Percentiles rank a stretch among this genome's conserved stretches.
Conservation (phyloP, 2,797 vertebrate species). For the Pygocentrus nattereri region DNA sequence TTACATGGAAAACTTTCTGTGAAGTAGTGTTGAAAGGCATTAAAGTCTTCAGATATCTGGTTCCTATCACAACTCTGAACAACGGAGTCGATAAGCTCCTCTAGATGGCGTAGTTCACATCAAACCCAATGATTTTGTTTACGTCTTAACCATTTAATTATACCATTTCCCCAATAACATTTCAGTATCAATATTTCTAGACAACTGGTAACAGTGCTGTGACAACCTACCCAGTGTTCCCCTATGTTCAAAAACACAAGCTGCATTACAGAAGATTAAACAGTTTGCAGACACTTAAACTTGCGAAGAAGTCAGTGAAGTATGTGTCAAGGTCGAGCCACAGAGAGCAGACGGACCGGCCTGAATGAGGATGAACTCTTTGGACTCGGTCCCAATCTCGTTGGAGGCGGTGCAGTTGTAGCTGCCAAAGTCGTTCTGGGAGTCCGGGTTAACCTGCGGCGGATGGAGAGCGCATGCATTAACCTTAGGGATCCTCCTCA, state of each 20-base stretch:
- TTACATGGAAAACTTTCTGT: no score
- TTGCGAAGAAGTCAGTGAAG: neutral
- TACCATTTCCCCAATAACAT: no score
- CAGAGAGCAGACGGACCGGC: slow-evolving; percentile 84
- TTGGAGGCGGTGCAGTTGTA: slow-evolving; percentile 98
- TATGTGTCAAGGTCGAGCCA: slow-evolving; percentile 39
- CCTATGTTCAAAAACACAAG: neutral
- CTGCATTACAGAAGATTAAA: neutral
- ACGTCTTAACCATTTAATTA: no score
- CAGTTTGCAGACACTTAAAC: slow-evolving; percentile 22
- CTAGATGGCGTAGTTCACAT: no score
- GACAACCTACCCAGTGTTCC: neutral
- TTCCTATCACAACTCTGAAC: no score
- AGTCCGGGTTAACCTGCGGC: slow-evolving; percentile 91
- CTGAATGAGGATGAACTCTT: slow-evolving; percentile 97
- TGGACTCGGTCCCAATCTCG: slow-evolving; percentile 94
- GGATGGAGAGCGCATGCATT: slow-evolving; percentile 47
- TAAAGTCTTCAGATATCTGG: no score
- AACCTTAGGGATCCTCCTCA: slow-evolving; percentile 44
- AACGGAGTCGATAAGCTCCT: no score
- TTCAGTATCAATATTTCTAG: neutral
- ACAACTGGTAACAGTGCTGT: neutral
- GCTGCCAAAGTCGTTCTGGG: slow-evolving; percentile 97
- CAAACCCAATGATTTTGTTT: no score
- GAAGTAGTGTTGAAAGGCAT: no score